A percentile compares a stretch with the other conserved stretches of the same genome.
These are phyloP conservation scores for Drosophila histrio DNA, from an alignment of 2,888 invertebrate species.

Conservation along the genomic window DNA sequence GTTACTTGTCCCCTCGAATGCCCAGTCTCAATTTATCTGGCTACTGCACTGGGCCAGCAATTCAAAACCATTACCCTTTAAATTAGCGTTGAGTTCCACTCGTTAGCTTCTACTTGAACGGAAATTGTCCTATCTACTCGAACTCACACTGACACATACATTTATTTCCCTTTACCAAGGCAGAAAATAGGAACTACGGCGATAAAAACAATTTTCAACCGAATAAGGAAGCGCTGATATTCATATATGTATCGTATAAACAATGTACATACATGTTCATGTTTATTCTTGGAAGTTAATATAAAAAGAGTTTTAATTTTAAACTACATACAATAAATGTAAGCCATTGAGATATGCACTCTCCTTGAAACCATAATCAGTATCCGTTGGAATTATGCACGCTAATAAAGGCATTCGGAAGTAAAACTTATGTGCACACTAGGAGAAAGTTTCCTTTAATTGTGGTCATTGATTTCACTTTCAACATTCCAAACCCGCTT, in stretches of 20 bases:
- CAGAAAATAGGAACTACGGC: slow-evolving; percentile 15
- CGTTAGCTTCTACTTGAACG: slow-evolving; percentile 7
- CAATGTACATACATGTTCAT: not conserved
- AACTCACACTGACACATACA: not conserved
- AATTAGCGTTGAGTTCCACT: slow-evolving; percentile 6
- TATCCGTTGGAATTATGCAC: not conserved
- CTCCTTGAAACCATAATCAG: not conserved
- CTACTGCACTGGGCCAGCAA: slow-evolving; percentile 25
- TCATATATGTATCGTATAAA: not conserved
- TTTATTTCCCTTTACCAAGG: not conserved
- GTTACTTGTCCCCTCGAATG: slow-evolving; percentile 31
- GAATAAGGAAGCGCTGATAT: slow-evolving; percentile 6
- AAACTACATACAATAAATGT: not conserved
- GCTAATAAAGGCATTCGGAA: not conserved
- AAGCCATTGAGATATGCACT: not conserved
- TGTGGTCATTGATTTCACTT: not conserved
- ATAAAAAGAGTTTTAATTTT: not conserved
- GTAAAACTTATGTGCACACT: not conserved
- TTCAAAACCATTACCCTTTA: slow-evolving; percentile 6
- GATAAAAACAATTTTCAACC: slow-evolving; percentile 8
- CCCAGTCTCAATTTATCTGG: slow-evolving; percentile 24
- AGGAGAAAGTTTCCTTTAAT: not conserved
- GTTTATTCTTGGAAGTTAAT: not conserved
- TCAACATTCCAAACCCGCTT: too few species aligned
- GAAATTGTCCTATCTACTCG: slow-evolving; percentile 22